phyloP scores from a whole-genome alignment of 2,888 invertebrate genomes.

The Empis stercorea region DNA sequence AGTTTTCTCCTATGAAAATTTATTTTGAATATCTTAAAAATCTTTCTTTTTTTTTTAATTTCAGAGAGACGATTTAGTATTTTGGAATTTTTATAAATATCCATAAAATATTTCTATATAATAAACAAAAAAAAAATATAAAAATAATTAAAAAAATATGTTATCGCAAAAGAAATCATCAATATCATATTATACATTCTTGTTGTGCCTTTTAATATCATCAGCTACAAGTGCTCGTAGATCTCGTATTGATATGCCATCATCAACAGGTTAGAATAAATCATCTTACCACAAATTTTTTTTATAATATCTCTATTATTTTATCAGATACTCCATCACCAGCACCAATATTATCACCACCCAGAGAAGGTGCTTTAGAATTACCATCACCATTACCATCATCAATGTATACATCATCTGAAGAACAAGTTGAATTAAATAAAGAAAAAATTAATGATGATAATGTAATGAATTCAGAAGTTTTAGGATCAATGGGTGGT shows the following conservation, averaged over 20 bases:
- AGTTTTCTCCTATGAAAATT: no score
- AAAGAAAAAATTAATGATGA: not conserved
- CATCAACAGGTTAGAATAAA: not conserved
- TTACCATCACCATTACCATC: slow-evolving; percentile 5
- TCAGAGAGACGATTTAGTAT: slow-evolving; percentile 9
- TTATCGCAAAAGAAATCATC: slow-evolving; percentile 12
- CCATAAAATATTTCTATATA: no score
- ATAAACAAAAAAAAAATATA: slow-evolving; percentile 1
- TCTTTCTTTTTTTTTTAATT: slow-evolving; percentile 2
- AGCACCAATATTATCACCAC: slow-evolving; percentile 13
- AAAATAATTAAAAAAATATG: slow-evolving; percentile 12
- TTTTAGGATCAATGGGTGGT: slow-evolving; percentile 16
- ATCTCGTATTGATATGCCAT: slow-evolving; percentile 27
- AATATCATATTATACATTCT: slow-evolving; percentile 16
- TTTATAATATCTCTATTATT: not conserved
- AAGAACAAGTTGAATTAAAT: slow-evolving; percentile 8
- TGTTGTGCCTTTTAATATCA: slow-evolving; percentile 16
- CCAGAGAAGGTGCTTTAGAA: slow-evolving; percentile 28
- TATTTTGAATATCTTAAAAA: no score
- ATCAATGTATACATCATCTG: slow-evolving; percentile 4
- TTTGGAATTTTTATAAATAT: no score
- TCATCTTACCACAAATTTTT: no score
- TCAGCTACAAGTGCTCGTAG: slow-evolving; percentile 23
- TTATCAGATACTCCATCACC: slow-evolving; percentile 4
- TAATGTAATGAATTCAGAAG: not conserved